Evolutionary conservation across 2,888 invertebrate species (phyloP), one percentile per base, ranked within the genome.

Genomic region (Palloptera scutellata): DNA sequence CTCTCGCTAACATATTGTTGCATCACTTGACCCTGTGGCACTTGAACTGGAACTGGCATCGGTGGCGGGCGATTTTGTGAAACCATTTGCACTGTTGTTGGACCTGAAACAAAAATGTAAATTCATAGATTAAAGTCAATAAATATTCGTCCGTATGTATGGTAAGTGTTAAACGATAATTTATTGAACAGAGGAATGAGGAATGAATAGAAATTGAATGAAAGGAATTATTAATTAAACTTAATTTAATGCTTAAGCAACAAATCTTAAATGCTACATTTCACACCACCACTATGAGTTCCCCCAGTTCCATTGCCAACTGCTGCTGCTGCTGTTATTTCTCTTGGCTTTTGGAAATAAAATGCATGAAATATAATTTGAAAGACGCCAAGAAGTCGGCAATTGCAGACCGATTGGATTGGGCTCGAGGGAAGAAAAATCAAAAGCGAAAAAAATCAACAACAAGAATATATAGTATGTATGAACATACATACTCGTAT

Each of bases 1-100:
- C 89, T 91, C 86, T 96, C 96, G 86, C 96, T 96, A 77, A 96
- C 91, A 81, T 96, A 95, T 84, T 94, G 96, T 85, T 93, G 93
- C 83, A 96, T 94, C 84, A 94, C 91, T 87, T 96, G 93, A 74
- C 94, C 96, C 66, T 93, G 93, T 71, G 96, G 95, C 77, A 96
- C 94, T 86, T 95, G 93, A 82, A 96, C 93, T 66, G 95, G 95
- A 89, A 96, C 92, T 70, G 93, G 91, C 78, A 92, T 88, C 65
- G 92, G 92, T 68, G 92, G 91, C 76, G 90, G 90, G 73, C 90
- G 88, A 85, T 90, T 91, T 79, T 92, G 92, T 76, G 93, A 92
- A 78, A 94, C 92, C 93, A 94, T 93, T 78, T 93, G 91, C 77
- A 94, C 92, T 74, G 93, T 92, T 84, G 93, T 92, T 81, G 94